phyloP scores from a whole-genome alignment of 2,113 vertebrate species.

The Callorhinus ursinus region DNA sequence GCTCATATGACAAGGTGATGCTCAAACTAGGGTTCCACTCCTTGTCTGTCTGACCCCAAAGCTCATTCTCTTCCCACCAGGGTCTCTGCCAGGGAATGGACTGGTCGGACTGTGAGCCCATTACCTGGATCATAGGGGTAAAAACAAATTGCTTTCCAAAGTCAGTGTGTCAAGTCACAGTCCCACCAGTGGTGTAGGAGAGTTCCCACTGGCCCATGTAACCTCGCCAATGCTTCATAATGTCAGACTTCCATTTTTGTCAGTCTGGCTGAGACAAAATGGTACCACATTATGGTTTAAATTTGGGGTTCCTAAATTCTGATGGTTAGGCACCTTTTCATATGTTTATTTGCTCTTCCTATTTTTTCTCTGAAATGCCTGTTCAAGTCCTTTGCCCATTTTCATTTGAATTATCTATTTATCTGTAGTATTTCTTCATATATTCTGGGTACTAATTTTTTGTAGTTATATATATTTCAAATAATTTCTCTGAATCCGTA shows the following conservation, averaged over 20 bases:
- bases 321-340: not conserved
- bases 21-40: not conserved
- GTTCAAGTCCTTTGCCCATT: not conserved
- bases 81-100: not conserved
- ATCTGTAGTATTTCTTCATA: not conserved
- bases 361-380: conserved; percentile 3
- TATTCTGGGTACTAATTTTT: not conserved
- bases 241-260: not conserved
- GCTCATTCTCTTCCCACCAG: not conserved
- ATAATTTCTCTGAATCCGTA: not conserved
- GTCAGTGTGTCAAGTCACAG: too few relatives aligned
- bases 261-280: not conserved
- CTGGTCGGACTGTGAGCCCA: too few relatives aligned
- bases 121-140: not conserved
- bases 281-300: not conserved
- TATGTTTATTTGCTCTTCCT: not conserved
- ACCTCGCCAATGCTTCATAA: not conserved
- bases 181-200: too few relatives aligned
- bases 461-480: not conserved
- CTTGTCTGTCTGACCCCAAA: not conserved
- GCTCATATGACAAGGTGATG: not conserved
- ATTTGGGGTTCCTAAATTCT: not conserved
- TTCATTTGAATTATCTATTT: not conserved
- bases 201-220: too few relatives aligned
- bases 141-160: not conserved